Conservation (phyloP, 1,140 invertebrate species). For the Aphis gossypii region DNA sequence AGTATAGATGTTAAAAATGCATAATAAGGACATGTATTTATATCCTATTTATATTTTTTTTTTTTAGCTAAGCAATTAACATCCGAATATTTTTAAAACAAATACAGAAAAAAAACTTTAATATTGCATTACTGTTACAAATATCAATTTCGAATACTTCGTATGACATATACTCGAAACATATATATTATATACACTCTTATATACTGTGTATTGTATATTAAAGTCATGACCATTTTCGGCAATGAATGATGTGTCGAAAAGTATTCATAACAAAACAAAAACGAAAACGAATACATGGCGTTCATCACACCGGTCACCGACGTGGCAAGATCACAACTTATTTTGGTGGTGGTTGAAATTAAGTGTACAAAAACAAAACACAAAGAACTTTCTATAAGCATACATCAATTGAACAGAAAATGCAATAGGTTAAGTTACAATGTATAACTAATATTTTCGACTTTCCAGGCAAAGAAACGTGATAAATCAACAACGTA, state of each 20-base stretch:
- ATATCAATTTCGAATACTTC: not conserved
- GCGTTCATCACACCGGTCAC: not conserved
- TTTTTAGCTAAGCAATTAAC: not conserved
- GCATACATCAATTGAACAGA: not conserved
- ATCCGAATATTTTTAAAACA: not conserved
- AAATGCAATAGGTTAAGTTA: not conserved
- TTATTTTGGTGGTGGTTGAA: not conserved
- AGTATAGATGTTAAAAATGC: not conserved
- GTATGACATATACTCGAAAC: not conserved
- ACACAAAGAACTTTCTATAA: not conserved
- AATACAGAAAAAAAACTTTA: not conserved
- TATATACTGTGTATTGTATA: not conserved
- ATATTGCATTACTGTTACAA: too few relatives aligned
- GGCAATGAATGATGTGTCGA: not conserved
- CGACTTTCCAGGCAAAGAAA: too few relatives aligned
- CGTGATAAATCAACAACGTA: not conserved
- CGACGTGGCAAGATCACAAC: not conserved
- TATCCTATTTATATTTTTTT: not conserved
- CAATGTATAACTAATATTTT: not conserved
- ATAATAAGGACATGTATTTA: not conserved
- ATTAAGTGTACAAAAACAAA: not conserved
- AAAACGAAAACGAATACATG: not conserved
- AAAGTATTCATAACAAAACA: not conserved
- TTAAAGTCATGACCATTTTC: not conserved
- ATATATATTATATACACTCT: not conserved